Base-by-base conservation (phyloP, 2,888 invertebrate genomes). In the Patella depressa region DNA sequence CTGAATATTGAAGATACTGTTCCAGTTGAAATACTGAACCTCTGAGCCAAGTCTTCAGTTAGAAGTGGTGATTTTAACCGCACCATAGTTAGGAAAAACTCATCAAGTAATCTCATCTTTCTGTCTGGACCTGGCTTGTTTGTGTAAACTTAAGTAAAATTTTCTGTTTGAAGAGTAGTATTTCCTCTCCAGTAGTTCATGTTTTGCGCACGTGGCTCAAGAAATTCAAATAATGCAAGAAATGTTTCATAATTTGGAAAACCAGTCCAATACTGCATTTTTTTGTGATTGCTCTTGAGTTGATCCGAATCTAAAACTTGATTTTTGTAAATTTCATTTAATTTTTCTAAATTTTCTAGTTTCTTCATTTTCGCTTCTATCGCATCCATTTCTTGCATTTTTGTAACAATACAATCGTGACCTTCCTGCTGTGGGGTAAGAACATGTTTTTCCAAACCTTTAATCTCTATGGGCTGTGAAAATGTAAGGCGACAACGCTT, bases 71-170 rank as follows among this genome's bases (percentile, higher is more conserved):
- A 71, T 53, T 69, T 79, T 15, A 79, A 19, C 17, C 76, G 24
- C 3, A 76, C 73, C 76, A 79, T 76, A 69, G 76, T 76, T 69
- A 79, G 24, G 55, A 76, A 79, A 69, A 79, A 76, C 55, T 79
- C 78, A 34, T 79, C 73, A 2, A 55, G 12, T 53, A 79, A 57
- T 0, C 34, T 54, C 45, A 71, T 17, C 17, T 76, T 79, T 53
- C 73, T 69, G 15, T 73, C 78, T 4, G 78, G 75, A 15, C 75
- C 75, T 24, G 53, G 57, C 34, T 73, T 77, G 12, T 24, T 69
- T 14, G 19, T 45, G 45, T 45, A 45, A 5, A 45, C 5, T 45
- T 45, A 7, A 45, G 45, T 45, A 45, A 45, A 45, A 72, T 72
- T 65, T 72, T 75, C 71, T 15, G 53, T 53, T 11, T 76, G 59